Percentiles rank a stretch among this genome's conserved stretches.
phyloP scores from a whole-genome alignment of 1,140 invertebrate genomes.

The Calycopis cecrops region DNA sequence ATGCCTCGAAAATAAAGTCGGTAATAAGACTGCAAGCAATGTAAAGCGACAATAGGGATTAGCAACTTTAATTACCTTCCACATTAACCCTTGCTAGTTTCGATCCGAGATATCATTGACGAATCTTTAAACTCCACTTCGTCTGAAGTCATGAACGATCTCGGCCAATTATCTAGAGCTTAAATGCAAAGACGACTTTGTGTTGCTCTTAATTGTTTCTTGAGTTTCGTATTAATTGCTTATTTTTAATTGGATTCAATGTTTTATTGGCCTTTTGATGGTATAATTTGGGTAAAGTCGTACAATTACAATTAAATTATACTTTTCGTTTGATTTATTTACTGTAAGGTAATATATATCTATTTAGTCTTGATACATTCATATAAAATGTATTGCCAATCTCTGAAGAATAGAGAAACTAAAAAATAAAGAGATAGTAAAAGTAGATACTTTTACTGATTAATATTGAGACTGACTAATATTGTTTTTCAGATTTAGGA shows the following conservation, averaged over 20 bases:
- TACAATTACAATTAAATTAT: no score
- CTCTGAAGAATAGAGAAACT: no score
- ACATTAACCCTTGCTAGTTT: slow-evolving; percentile 48
- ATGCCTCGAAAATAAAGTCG: no score
- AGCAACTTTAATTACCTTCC: slow-evolving; percentile 44
- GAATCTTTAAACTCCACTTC: slow-evolving; percentile 8
- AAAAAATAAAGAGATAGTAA: no score
- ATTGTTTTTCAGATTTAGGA: no score
- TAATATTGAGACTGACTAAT: no score
- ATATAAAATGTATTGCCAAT: no score
- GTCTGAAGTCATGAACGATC: slow-evolving; percentile 28
- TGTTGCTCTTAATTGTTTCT: slow-evolving; percentile 18
- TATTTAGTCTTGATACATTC: no score
- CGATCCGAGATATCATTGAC: slow-evolving; percentile 31
- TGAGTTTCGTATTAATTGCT: slow-evolving; percentile 17
- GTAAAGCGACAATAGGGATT: slow-evolving; percentile 24
- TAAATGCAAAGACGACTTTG: slow-evolving; percentile 17
- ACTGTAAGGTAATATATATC: no score
- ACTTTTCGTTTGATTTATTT: no score
- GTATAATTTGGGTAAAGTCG: neutral
- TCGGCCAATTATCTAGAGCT: slow-evolving; percentile 42
- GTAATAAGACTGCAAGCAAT: no score
- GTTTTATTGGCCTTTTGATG: neutral
- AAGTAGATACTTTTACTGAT: no score
- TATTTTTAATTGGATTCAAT: slow-evolving; percentile 13